phyloP scores from a whole-genome alignment of 2,888 invertebrate genomes.

The Napeogenes inachia region DNA sequence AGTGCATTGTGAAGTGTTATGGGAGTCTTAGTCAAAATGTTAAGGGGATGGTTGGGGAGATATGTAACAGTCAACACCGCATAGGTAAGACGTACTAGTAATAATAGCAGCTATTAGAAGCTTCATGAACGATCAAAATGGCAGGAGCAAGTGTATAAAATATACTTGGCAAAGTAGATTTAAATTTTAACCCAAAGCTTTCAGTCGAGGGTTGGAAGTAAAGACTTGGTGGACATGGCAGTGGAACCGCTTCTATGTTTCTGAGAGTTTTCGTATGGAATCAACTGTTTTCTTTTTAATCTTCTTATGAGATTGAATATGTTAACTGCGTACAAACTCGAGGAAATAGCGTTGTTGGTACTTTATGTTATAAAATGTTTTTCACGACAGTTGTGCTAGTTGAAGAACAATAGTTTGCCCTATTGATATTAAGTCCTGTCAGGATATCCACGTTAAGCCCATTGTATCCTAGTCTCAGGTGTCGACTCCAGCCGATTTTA shows the following conservation, averaged over 20 bases:
- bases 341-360: too few species aligned
- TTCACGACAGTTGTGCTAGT: not conserved
- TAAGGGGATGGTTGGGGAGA: constrained; percentile 58
- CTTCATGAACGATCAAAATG: constrained; percentile 77
- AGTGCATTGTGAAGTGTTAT: constrained; percentile 70
- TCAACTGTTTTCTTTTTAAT: too few species aligned
- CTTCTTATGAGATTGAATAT: too few species aligned
- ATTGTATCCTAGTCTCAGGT: constrained; percentile 64
- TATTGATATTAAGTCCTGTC: constrained; percentile 52
- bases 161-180: constrained; percentile 78
- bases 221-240: constrained; percentile 63
- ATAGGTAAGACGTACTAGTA: constrained; percentile 72
- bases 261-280: not conserved
- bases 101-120: constrained; percentile 72
- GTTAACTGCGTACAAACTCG: too few species aligned
- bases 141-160: constrained; percentile 76
- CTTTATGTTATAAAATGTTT: too few species aligned
- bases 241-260: constrained; percentile 32
- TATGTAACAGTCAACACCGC: constrained; percentile 73
- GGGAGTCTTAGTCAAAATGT: constrained; percentile 63
- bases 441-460: constrained; percentile 6
- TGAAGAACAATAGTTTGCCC: constrained; percentile 36
- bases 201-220: constrained; percentile 72
- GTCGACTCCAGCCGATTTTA: constrained; percentile 77
- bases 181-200: constrained; percentile 77